Evolutionary conservation across 2,888 invertebrate species (phyloP).

Genomic region (Microplitis deprimator): DNA sequence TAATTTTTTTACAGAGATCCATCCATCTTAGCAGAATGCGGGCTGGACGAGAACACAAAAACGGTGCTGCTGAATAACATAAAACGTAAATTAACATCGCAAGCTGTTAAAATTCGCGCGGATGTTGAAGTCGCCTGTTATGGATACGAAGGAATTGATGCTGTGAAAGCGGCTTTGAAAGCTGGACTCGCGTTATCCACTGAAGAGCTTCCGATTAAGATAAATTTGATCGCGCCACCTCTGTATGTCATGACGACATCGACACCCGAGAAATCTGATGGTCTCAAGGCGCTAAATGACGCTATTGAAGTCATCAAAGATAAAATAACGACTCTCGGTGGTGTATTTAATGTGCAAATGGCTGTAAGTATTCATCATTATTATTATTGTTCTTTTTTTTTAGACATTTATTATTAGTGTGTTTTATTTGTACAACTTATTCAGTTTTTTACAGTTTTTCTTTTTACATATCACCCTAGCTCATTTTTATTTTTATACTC

Average conservation of each 20-base stretch:
- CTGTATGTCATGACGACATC: conserved; percentile 99
- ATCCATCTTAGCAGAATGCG: conserved; percentile 94
- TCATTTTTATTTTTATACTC: too few species aligned
- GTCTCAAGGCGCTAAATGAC: conserved; percentile 88
- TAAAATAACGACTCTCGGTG: conserved; percentile 86
- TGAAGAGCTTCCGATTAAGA: conserved; percentile 95
- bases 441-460: too few species aligned
- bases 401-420: too few species aligned
- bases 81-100: conserved; percentile 95
- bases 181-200: conserved; percentile 93
- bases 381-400: too few species aligned
- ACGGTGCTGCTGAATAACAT: conserved; percentile 95
- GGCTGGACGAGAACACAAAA: conserved; percentile 92
- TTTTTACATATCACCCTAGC: too few species aligned
- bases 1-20: conserved; percentile 81
- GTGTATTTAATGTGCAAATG: conserved; percentile 95
- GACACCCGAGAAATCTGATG: conserved; percentile 95
- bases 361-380: conserved; percentile 77
- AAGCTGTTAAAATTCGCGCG: conserved; percentile 95
- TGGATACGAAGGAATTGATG: conserved; percentile 98
- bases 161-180: conserved; percentile 93
- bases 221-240: conserved; percentile 98
- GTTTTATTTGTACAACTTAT: too few species aligned
- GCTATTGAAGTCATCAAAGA: conserved; percentile 91
- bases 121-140: conserved; percentile 96